Evolutionary conservation across 2,888 invertebrate species (phyloP), one percentile per base, ranked within the genome.

Genomic region (Scrobipalpa atriplicella): DNA sequence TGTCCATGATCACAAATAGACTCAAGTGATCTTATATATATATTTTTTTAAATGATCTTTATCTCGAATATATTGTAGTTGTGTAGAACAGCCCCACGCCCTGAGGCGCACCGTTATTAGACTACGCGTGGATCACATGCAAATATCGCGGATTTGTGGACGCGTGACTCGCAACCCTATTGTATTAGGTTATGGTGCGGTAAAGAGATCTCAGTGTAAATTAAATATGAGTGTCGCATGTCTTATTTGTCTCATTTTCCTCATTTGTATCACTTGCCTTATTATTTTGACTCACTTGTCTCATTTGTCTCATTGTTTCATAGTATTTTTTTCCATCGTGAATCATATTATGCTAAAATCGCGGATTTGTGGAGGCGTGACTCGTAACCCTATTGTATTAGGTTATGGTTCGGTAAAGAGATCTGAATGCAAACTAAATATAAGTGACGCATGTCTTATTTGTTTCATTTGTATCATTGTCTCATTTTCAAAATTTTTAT

Each of bases 301-400:
- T 29, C 29, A 29, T 29, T 29, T 29, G 29, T 29, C 29, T 29
- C 29, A 29, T 5, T 29, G 5, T 29, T 29, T n/a, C n/a, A n/a
- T n/a, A n/a, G n/a, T n/a, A n/a, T n/a, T n/a, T n/a, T n/a, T n/a
- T n/a, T n/a, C n/a, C n/a, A n/a, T n/a, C n/a, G 68, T 54, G 65
- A 66, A 62, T 68, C 65, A 63, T 47, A 68, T 68, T 47, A 68
- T 68, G 68, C 68, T 66, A 68, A 68, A 63, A 66, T 62, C 18
- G 51, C 11, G 63, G 65, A 62, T 62, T 67, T 58, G 62, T 11
- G 13, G 21, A 60, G 13, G 51, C 68, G 68, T 66, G 68, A 56
- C 67, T 65, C 36, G 58, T 61, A 39, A 61, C 54, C 66, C 19
- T 64, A 64, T 54, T 64, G 54, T 64, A 64, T 52, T 64, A 64